Base-by-base conservation (phyloP, 2,888 invertebrate genomes). In the Drepanosiphum platanoidis region DNA sequence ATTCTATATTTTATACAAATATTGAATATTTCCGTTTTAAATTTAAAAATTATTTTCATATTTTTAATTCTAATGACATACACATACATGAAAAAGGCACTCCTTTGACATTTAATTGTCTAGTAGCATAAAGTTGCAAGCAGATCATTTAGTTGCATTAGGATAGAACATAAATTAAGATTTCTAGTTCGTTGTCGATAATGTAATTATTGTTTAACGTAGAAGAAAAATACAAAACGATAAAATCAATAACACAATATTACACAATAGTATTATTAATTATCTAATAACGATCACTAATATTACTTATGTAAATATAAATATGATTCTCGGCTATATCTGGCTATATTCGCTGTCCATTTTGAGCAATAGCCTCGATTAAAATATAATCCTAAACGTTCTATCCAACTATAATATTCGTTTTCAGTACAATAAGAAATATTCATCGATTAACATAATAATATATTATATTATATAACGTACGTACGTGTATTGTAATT, bases 51-150 rank as follows among this genome's bases (percentile, higher is more conserved):
- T 66, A 66, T 66, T 18, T 36, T 30, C 30, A 11, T 52, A 8
- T 36, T 0, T 30, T 52, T 30, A 71, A 27, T 22, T n/a, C 22
- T 83, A 78, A 74, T 72, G 22, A 18, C 61, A 74, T 46, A 32
- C 18, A 66, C 46, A 11, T 52, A 66, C 52, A 72, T 42, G n/a
- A 61, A 39, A 74, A 83, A 83, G 83, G 74, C 74, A 83, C 74
- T 83, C 74, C 66, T 66, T 75, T 66, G 34, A 75, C 83, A 75
- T 46, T 72, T 46, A 52, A 75, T 83, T 66, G 36, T 75, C 74
- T 83, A 72, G 46, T 75, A 83, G 66, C 82, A 72, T 22, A 58
- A 71, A 61, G 36, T 39, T 22, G 22, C 42, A 75, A 75, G 46
- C 74, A 52, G 27, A 52, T 83, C 18, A 52, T 72, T 30, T 34